Evolutionary conservation across 1,140 invertebrate genomes (phyloP).

Genomic region (Cataglyphis hispanica): DNA sequence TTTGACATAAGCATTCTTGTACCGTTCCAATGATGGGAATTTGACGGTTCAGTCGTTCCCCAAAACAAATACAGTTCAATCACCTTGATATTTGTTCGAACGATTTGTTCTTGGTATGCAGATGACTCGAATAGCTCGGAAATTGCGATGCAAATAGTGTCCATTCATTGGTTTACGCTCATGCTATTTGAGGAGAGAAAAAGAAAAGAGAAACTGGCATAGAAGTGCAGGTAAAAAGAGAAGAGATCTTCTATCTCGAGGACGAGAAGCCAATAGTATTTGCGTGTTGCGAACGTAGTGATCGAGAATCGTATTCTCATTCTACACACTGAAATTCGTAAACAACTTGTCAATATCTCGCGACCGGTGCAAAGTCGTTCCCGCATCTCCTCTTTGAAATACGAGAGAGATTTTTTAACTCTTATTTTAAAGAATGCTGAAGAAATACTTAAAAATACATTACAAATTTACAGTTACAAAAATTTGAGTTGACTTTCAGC

Average conservation of each 20-base stretch:
- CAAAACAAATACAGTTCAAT: conserved; percentile 7
- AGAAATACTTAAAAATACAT: background rate
- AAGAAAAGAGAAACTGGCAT: background rate
- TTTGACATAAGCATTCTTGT: background rate
- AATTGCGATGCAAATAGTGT: conserved; percentile 20
- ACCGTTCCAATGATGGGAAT: background rate
- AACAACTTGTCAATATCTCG: conserved; percentile 28
- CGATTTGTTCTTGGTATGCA: conserved; percentile 18
- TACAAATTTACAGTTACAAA: background rate
- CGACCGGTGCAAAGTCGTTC: conserved; percentile 20
- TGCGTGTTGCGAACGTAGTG: background rate
- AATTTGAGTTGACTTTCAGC: background rate
- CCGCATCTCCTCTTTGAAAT: background rate
- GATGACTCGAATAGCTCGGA: conserved; percentile 28
- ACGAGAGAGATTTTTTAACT: background rate
- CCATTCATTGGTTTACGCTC: conserved; percentile 20
- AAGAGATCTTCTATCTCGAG: conserved; percentile 16
- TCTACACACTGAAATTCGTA: conserved; percentile 8
- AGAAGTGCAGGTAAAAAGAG: conserved; percentile 42
- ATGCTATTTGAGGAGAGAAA: conserved; percentile 5
- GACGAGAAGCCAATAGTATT: conserved; percentile 24
- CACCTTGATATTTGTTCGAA: conserved; percentile 36
- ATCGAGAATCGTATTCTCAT: conserved; percentile 10
- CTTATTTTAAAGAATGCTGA: background rate
- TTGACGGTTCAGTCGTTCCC: background rate